Base-by-base conservation (phyloP, 2,113 vertebrate genomes). In the Cairina moschata region DNA sequence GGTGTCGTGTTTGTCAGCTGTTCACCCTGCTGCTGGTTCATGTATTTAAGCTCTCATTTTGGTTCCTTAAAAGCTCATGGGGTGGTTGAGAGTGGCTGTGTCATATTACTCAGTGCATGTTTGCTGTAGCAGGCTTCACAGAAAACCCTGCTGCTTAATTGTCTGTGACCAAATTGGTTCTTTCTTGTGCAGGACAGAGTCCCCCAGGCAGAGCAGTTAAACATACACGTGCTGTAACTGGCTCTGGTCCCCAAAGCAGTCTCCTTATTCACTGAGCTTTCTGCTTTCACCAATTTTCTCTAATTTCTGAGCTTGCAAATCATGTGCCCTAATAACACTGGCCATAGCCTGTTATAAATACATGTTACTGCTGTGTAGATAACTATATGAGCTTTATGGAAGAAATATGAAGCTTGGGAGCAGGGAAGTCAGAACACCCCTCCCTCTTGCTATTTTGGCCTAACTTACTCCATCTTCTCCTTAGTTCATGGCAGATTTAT, bases 391-490 rank as follows among this genome's bases (percentile, higher is more conserved):
- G 31, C 13, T 78, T 58, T 1, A 1, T 17, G 26, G 26, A 84
- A 62, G 20, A 75, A 84, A 71, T 1, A 6, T 10, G 8, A 17
- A 71, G 7, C 36, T 74, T 78, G 56, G 8, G 28, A 55, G 28
- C 28, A 2, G 6, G 4, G 13, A 2, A 20, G 34, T 4, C n/a
- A 21, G 3, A 44, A 32, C 17, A 40, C 4, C 5, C 5, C 18
- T 58, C 9, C 15, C 46, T 73, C 13, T 68, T 63, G 48, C 9
- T 60, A 0, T 59, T 69, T 83, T 31, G 29, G 26, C 80, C 22
- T 32, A 15, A 38, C 9, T 76, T n/a, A 6, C 12, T 52, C 44
- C 6, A 28, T 42, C 50, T 34, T 69, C 54, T 46, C n/a, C n/a
- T n/a, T 55, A 62, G 25, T 4, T 26, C 67, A 11, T 17, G 54